Evolutionary conservation across 1,140 invertebrate species (phyloP), one percentile per base, ranked within the genome.

Genomic region (Belonocnema kinseyi): DNA sequence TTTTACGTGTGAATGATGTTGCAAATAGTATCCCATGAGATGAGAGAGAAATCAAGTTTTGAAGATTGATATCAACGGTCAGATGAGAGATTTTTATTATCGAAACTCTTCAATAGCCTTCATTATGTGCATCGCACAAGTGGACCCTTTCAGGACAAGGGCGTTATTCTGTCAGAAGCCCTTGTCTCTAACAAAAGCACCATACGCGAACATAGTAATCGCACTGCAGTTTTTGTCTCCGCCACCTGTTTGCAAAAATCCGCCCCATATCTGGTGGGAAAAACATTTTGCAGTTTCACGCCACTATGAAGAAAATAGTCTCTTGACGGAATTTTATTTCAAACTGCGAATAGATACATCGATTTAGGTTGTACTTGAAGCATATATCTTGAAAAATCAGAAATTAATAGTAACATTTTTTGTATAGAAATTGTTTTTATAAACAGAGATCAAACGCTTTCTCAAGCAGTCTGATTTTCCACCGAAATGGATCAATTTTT

Each of bases 141-240:
- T 66, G 61, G 26, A 33, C 61, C 61, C 61, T 66, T 66, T 26
- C 26, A 66, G 26, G 61, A 66, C 61, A 66, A 66, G 33, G 33
- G 26, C 33, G 26, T 66, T 40, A 66, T 66, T 66, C 61, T 66
- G 61, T 66, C 13, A 16, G 14, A 40, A 66, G 26, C 61, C 61
- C 61, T 66, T 66, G 61, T 66, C 61, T 66, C 61, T 66, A 66
- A 66, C 61, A 66, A 66, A 66, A 40, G 61, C 61, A 66, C 61
- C 61, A 66, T 66, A 66, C 61, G 26, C 40, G 61, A n/a, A 66
- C 40, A 33, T 13, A 66, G 61, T 66, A 66, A 66, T 66, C 61
- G 33, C 61, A 66, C 26, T 40, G 61, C 61, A 66, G 26, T 26
- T 66, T 66, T 66, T 66, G 61, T 66, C 61, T 66, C 16, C 26